Percentiles rank a stretch among this genome's conserved stretches.
Evolutionary conservation across 2,888 invertebrate genomes (phyloP).

Genomic region (Callyntrura sp.): DNA sequence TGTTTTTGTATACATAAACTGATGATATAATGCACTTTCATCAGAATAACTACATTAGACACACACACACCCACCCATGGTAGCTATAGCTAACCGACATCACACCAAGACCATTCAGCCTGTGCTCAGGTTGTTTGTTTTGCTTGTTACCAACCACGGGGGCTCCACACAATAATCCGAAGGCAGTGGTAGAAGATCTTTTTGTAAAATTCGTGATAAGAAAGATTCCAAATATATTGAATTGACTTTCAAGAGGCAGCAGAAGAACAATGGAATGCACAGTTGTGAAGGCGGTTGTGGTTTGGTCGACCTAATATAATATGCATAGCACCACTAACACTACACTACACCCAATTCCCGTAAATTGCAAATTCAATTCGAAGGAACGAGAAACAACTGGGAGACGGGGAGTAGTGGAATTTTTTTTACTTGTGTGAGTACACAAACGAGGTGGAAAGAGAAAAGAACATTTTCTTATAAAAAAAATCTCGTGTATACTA

Average conservation of each 20-base stretch:
- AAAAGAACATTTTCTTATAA: slow-evolving; percentile 21
- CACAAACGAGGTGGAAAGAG: slow-evolving; percentile 9
- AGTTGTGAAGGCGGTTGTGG: neutral
- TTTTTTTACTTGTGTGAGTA: slow-evolving; percentile 35
- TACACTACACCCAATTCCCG: slow-evolving; percentile 58
- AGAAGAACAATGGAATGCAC: slow-evolving; percentile 16
- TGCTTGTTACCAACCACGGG: neutral
- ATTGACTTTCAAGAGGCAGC: slow-evolving; percentile 46
- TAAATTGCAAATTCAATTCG: slow-evolving; percentile 68
- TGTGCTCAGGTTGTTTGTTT: slow-evolving; percentile 28
- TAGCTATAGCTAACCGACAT: neutral
- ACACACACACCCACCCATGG: too few species aligned
- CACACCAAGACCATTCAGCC: neutral
- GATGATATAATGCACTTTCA: slow-evolving; percentile 34
- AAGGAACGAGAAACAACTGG: slow-evolving; percentile 43
- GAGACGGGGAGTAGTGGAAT: slow-evolving; percentile 25
- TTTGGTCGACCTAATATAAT: slow-evolving; percentile 57
- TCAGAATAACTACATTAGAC: slow-evolving; percentile 32
- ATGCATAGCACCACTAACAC: slow-evolving; percentile 63
- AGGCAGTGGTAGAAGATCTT: neutral
- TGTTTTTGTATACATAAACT: slow-evolving; percentile 28
- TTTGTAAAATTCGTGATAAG: slow-evolving; percentile 25
- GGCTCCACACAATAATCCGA: slow-evolving; percentile 14
- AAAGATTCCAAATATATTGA: slow-evolving; percentile 62
- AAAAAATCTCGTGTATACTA: too few species aligned